Evolutionary conservation across 2,888 invertebrate species (phyloP).

Genomic region (Buathra laborator): DNA sequence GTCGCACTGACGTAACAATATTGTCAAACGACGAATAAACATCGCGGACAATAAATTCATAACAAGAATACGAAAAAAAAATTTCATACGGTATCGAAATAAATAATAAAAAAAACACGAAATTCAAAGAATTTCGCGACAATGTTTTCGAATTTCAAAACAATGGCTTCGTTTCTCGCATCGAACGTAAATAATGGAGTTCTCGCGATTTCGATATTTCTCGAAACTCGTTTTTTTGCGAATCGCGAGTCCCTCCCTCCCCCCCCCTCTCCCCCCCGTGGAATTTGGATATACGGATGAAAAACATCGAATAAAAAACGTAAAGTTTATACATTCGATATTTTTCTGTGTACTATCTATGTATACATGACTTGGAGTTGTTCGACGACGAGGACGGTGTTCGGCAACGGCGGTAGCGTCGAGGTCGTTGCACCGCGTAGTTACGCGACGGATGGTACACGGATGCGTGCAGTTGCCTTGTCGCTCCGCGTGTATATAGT

Average conservation of each 20-base stretch:
- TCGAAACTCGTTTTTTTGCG: conserved; percentile 3
- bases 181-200: neutral
- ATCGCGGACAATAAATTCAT: neutral
- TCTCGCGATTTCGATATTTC: neutral
- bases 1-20: neutral
- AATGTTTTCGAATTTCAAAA: neutral
- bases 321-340: neutral
- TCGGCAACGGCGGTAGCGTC: conserved; percentile 70
- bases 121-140: neutral
- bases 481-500: conserved; percentile 64
- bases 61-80: neutral
- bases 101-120: conserved; percentile 1
- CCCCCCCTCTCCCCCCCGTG: too few relatives aligned
- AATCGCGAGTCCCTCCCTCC: neutral
- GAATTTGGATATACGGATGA: neutral
- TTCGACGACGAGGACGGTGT: conserved; percentile 50
- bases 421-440: conserved; percentile 81
- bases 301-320: conserved; percentile 21
- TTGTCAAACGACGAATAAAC: neutral
- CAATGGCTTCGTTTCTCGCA: neutral
- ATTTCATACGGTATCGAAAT: neutral
- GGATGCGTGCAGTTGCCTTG: conserved; percentile 73
- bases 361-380: conserved; percentile 23
- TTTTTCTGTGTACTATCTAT: conserved; percentile 20
- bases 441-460: conserved; percentile 79